A percentile compares a stretch with the other conserved stretches of the same genome.
Conservation (phyloP, 2,797 vertebrate genomes). For the Anomalospiza imberbis region DNA sequence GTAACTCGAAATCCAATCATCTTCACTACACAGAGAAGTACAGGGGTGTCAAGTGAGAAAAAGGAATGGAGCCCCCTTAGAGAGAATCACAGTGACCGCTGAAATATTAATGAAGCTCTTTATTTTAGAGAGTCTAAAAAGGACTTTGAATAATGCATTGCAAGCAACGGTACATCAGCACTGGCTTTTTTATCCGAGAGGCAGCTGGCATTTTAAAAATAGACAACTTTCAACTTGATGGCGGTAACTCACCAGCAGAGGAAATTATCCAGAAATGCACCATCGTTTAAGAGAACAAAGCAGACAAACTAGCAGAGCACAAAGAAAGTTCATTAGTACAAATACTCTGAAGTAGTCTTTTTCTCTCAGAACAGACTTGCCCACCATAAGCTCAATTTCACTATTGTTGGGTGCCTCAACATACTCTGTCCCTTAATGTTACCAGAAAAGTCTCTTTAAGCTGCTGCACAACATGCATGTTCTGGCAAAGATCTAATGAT, state of each 20-base stretch:
- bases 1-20: neutral
- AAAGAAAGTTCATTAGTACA: conserved; percentile 24
- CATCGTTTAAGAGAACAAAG: conserved; percentile 34
- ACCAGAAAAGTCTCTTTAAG: neutral
- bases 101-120: conserved; percentile 67
- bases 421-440: neutral
- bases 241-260: conserved; percentile 28
- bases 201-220: conserved; percentile 66
- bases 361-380: neutral
- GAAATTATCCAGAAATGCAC: conserved; percentile 42
- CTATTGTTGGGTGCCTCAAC: neutral
- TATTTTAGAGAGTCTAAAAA: conserved; percentile 56
- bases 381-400: neutral
- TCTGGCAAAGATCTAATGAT: neutral
- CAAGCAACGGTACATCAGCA: conserved; percentile 47
- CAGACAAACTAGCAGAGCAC: conserved; percentile 12
- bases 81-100: conserved; percentile 49
- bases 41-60: conserved; percentile 32
- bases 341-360: neutral
- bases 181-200: conserved; percentile 39
- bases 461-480: rapidly evolving
- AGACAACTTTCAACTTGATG: conserved; percentile 51
- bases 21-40: neutral
- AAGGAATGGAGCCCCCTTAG: conserved; percentile 23
- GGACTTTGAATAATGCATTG: conserved; percentile 68